Conservation (phyloP, 2,888 invertebrate species). For the Acholoe squamosa region DNA sequence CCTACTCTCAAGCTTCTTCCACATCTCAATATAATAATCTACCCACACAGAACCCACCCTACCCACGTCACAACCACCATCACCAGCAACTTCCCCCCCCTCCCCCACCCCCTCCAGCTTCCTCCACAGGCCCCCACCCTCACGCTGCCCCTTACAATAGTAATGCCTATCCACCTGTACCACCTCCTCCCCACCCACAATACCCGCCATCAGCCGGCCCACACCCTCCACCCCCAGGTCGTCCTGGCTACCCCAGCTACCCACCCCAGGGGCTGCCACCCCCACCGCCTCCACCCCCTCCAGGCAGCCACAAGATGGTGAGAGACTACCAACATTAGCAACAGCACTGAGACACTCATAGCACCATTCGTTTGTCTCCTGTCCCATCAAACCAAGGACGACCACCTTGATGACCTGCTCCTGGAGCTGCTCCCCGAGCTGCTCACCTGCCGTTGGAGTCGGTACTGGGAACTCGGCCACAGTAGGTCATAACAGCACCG, state of each 20-base stretch:
- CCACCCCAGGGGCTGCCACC: background rate
- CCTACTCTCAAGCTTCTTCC: conserved; percentile 6
- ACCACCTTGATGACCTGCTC: too few species aligned
- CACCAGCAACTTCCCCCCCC: conserved; percentile 42
- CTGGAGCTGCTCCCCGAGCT: too few species aligned
- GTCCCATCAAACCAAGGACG: too few species aligned
- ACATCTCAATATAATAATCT: conserved; percentile 45
- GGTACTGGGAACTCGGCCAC: too few species aligned
- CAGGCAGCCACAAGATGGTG: background rate
- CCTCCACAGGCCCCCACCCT: background rate
- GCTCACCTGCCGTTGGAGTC: background rate
- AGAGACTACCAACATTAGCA: conserved; percentile 42
- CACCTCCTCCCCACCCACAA: background rate
- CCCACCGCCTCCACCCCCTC: conserved; percentile 12
- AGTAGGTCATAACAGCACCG: too few species aligned
- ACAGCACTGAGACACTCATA: background rate
- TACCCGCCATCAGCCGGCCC: background rate
- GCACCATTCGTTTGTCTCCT: too few species aligned
- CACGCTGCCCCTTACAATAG: background rate
- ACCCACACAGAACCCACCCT: background rate
- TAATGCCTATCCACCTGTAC: background rate
- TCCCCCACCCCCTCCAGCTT: background rate
- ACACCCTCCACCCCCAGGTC: background rate
- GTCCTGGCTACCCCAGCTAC: background rate
- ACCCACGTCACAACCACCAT: background rate